Evolutionary conservation across 2,113 vertebrate species (phyloP).

Genomic region (Galeopterus variegatus): DNA sequence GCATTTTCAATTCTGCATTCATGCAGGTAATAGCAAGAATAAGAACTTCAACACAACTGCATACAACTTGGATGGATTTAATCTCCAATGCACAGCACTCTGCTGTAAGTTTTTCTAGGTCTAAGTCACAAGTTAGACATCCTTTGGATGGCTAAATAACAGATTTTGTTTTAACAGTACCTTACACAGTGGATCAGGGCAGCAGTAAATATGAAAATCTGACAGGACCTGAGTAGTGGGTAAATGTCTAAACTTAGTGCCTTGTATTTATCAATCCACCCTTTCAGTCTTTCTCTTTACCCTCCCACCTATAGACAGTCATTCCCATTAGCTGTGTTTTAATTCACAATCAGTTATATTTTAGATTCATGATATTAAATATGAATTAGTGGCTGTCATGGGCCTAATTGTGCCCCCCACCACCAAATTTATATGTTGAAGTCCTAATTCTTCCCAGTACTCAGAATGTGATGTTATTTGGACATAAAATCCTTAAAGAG

Average conservation of each 20-base stretch:
- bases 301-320: neutral
- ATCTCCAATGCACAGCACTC: neutral
- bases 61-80: neutral
- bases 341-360: neutral
- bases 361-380: neutral
- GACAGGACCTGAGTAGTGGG: neutral
- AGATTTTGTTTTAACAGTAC: neutral
- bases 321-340: neutral
- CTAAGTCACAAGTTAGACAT: neutral
- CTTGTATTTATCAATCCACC: neutral
- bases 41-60: slow-evolving; percentile 26
- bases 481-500: neutral
- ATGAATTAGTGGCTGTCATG: neutral
- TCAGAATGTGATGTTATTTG: neutral
- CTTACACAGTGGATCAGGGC: neutral
- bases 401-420: neutral
- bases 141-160: neutral
- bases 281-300: neutral
- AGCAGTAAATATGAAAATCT: neutral
- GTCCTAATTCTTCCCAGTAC: neutral
- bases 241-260: neutral
- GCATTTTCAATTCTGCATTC: neutral
- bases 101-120: neutral
- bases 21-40: neutral
- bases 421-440: neutral